A percentile compares a stretch with the other conserved stretches of the same genome.
phyloP scores from a whole-genome alignment of 2,888 invertebrate genomes.

The Troglohyphantes excavatus region DNA sequence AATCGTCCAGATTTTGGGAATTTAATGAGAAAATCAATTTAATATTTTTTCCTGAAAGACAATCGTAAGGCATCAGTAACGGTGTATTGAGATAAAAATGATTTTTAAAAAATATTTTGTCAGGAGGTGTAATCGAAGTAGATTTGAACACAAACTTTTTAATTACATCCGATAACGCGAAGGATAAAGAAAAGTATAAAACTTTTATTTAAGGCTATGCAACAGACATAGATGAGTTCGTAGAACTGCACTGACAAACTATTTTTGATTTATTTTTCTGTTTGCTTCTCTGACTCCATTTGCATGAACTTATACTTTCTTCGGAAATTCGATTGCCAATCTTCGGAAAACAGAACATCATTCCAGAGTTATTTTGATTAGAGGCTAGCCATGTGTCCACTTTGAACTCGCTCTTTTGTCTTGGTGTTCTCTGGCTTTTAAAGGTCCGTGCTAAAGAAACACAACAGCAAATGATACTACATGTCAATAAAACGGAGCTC shows the following conservation, averaged over 20 bases:
- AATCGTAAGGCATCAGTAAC: too few relatives aligned
- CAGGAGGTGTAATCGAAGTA: too few relatives aligned
- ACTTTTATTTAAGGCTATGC: neutral
- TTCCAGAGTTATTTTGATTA: neutral
- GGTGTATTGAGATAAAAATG: too few relatives aligned
- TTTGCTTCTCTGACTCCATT: conserved; percentile 1
- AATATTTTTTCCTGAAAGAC: too few relatives aligned
- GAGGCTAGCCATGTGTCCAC: conserved; percentile 43
- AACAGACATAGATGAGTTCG: conserved; percentile 17
- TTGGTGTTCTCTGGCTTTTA: neutral
- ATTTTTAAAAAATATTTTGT: too few relatives aligned
- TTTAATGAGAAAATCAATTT: too few relatives aligned
- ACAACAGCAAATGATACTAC: neutral
- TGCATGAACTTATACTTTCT: neutral
- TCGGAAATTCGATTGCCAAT: neutral
- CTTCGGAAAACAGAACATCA: neutral
- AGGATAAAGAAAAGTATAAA: too few relatives aligned
- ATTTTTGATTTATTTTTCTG: conserved; percentile 25
- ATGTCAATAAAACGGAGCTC: neutral
- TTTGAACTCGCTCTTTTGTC: conserved; percentile 18
- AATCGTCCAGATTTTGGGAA: too few relatives aligned
- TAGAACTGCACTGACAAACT: conserved; percentile 18
- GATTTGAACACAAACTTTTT: too few relatives aligned
- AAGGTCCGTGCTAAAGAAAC: neutral
- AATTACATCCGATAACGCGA: too few relatives aligned